These are phyloP conservation scores for Muscicapa adusta DNA, from an alignment of 2,113 vertebrate genomes.

Conservation along the genomic window DNA sequence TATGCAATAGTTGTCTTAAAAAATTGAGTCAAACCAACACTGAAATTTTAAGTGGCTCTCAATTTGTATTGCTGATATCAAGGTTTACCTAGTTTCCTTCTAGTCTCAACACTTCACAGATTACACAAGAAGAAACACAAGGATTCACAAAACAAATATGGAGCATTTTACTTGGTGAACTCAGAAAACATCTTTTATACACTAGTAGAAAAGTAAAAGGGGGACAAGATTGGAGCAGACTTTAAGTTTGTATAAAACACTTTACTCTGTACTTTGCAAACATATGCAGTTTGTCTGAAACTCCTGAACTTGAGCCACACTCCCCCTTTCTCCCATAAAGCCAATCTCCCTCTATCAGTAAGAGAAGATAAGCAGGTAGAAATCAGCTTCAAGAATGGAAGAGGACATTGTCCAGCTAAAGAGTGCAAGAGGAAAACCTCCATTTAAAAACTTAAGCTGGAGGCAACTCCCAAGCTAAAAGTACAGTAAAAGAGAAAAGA, in stretches of 20 bases:
- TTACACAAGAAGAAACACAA: neutral
- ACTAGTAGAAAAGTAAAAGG: neutral
- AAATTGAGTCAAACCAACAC: neutral
- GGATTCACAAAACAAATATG: neutral
- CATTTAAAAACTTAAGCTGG: neutral
- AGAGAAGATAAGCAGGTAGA: neutral
- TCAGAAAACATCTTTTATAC: neutral
- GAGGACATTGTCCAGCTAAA: neutral
- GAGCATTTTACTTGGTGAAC: neutral
- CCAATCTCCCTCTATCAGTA: neutral
- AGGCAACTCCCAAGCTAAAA: neutral
- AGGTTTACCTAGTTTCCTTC: neutral
- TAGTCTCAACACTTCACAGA: neutral
- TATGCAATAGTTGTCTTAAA: neutral
- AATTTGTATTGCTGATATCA: neutral
- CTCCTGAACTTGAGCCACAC: neutral
- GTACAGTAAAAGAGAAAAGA: neutral
- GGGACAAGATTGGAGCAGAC: neutral
- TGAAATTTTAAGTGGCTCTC: neutral
- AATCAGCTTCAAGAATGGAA: neutral
- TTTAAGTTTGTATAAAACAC: neutral
- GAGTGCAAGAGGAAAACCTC: neutral
- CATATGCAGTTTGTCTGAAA: neutral
- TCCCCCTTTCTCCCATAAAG: neutral
- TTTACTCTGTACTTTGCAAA: neutral